Conservation (phyloP, 1,140 invertebrate species). For the Linepithema humile region DNA sequence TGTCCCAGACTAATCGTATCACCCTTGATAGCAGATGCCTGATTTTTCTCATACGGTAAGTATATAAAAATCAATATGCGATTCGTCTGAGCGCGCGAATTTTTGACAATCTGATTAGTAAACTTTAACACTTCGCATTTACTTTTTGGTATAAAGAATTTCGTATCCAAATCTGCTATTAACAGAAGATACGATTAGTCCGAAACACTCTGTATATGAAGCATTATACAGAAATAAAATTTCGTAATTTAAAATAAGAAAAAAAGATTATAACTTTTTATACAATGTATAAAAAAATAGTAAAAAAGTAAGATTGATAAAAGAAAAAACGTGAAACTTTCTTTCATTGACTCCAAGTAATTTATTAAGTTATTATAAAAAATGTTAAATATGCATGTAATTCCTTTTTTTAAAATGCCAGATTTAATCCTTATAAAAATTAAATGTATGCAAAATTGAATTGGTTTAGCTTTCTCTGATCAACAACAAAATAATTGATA, state of each 20-base stretch:
- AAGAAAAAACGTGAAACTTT: background rate
- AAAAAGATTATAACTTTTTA: background rate
- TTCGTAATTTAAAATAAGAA: background rate
- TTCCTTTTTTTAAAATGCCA: too few species aligned
- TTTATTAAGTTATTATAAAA: conserved; percentile 2
- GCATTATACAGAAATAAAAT: background rate
- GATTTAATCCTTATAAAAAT: background rate
- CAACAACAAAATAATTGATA: background rate
- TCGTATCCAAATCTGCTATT: too few species aligned
- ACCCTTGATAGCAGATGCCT: too few species aligned
- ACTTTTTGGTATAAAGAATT: too few species aligned
- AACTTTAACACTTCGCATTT: too few species aligned
- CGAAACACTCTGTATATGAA: too few species aligned
- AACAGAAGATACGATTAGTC: background rate
- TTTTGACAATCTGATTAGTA: too few species aligned
- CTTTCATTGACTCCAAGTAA: conserved; percentile 1
- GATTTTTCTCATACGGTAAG: too few species aligned
- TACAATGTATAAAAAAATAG: too few species aligned
- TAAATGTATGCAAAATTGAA: background rate
- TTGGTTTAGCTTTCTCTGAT: background rate
- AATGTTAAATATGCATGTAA: background rate
- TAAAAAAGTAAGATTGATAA: background rate
- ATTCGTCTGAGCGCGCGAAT: too few species aligned
- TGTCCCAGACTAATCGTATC: too few species aligned
- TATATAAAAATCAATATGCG: too few species aligned